A percentile compares a stretch with the other conserved stretches of the same genome.
phyloP scores from a whole-genome alignment of 2,888 invertebrate species.

The Nezara viridula region DNA sequence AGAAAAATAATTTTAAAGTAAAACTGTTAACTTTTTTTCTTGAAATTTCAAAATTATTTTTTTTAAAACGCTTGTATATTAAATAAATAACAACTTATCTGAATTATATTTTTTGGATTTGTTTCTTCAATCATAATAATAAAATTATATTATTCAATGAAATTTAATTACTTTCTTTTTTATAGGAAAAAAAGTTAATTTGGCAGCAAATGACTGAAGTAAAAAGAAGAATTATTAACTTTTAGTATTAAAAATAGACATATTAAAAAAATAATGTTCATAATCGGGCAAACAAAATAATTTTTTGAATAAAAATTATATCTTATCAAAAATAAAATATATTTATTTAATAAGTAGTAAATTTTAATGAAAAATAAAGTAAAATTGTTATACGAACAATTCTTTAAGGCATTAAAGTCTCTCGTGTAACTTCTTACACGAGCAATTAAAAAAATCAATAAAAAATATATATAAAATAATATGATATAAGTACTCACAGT shows the following conservation, averaged over 20 bases:
- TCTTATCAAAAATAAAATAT: not conserved
- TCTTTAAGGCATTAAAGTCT: constrained; percentile 3
- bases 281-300: too few relatives aligned
- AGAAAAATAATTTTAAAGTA: too few relatives aligned
- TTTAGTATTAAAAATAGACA: not conserved
- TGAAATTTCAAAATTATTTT: too few relatives aligned
- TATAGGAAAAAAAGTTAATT: not conserved
- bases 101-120: not conserved
- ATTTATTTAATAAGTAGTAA: not conserved
- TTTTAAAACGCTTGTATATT: not conserved
- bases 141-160: too few relatives aligned
- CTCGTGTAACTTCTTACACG: not conserved
- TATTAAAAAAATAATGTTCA: too few relatives aligned
- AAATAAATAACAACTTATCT: not conserved
- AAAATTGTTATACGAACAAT: not conserved
- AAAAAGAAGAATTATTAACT: not conserved
- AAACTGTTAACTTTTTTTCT: too few relatives aligned
- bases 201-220: not conserved
- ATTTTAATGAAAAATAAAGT: not conserved
- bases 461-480: not conserved
- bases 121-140: too few relatives aligned
- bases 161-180: too few relatives aligned
- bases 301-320: not conserved
- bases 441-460: not conserved
- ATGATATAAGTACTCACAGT: constrained; percentile 16